Evolutionary conservation across 2,797 vertebrate genomes (phyloP), one percentile per base, ranked within the genome.

Genomic region (Capromys pilorides): DNA sequence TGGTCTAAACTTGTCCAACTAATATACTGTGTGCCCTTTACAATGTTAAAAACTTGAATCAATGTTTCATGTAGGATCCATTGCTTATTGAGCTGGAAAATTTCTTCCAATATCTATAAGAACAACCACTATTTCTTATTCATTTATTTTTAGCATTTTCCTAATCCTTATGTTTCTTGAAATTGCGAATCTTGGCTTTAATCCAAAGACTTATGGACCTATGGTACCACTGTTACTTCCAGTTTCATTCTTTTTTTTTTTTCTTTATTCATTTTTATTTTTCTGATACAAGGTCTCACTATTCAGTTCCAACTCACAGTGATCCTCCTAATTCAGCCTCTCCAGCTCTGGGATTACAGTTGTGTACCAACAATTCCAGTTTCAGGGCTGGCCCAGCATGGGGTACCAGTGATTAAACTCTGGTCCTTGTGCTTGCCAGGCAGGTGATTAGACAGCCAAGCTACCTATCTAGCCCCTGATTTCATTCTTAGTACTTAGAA

Each of bases 401-500:
- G 13, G 16, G 54, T 57, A 57, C 16, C 16, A 14, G 16, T 14
- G 54, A 57, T 57, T 4, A 57, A 57, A 57, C 14, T 16, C 54
- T 19, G 54, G 54, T 18, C 54, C 54, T 57, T 57, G 14, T 57
- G 54, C 54, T 57, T 57, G 14, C 54, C 54, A 18, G 54, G 14
- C 54, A 57, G 54, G 54, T 57, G 54, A 14, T 57, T 18, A 57
- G 14, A 18, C 14, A 16, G 54, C 16, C 54, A 57, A 57, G 54
- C 14, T 57, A 57, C 18, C 3, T 57, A 57, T 57, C 3, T 57
- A 54, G 51, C 51, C 54, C 54, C 16, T 57, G 54, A 57, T 86
- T 95, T 91, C 6, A 54, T 83, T 84, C 49, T 75, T 64, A 26
- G 49, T 82, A 82, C 71, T 94, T 87, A 95, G 21, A 95, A 54